These are phyloP conservation scores for Oscheius sp. DNA, from an alignment of 2,888 invertebrate genomes.

Conservation along the genomic window DNA sequence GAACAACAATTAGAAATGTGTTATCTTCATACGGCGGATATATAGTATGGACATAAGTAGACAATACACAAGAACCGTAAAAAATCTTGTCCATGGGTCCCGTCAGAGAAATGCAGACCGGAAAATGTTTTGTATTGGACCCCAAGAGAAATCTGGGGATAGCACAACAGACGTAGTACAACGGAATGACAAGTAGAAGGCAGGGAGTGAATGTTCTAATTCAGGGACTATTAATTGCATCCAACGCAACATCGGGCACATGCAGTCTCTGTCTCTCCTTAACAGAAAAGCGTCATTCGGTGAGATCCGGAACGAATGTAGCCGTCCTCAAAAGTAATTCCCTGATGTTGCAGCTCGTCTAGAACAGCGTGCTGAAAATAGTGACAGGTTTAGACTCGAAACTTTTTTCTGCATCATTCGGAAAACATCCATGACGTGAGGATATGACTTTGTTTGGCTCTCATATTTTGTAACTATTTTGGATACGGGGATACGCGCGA, in stretches of 20 bases:
- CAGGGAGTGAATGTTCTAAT: too few species aligned
- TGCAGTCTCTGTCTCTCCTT: background rate
- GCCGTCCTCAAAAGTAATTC: conserved; percentile 20
- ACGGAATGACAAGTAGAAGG: conserved; percentile 1
- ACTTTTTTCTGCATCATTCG: too few species aligned
- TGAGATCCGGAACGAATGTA: conserved; percentile 15
- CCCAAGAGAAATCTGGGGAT: background rate
- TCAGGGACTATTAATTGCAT: background rate
- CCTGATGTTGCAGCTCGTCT: background rate
- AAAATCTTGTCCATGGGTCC: too few species aligned
- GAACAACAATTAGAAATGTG: too few species aligned
- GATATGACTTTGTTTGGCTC: too few species aligned
- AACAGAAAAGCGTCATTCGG: conserved; percentile 27
- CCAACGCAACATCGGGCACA: background rate
- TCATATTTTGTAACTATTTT: too few species aligned
- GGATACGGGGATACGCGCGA: too few species aligned
- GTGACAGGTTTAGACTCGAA: background rate
- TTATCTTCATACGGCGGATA: too few species aligned
- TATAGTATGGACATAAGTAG: too few species aligned
- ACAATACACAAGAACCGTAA: too few species aligned
- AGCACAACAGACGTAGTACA: background rate
- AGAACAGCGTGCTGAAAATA: conserved; percentile 14
- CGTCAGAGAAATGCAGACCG: too few species aligned
- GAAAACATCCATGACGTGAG: too few species aligned
- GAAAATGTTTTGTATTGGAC: background rate